A percentile compares a stretch with the other conserved stretches of the same genome.
phyloP scores from a whole-genome alignment of 2,888 invertebrate genomes.

The Anorthoa munda region DNA sequence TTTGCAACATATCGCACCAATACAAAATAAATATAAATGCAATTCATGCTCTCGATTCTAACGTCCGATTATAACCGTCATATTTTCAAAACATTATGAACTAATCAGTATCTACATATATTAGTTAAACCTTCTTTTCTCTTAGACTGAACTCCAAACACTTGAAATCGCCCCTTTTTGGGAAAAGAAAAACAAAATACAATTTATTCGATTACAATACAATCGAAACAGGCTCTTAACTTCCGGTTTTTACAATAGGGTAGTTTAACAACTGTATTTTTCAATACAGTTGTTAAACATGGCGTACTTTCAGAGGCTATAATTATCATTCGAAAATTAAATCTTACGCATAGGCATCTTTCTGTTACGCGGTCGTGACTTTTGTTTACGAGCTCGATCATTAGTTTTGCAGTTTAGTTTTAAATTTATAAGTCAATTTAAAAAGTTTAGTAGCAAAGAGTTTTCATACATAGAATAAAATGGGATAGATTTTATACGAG shows the following conservation, averaged over 20 bases:
- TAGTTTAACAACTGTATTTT: no score
- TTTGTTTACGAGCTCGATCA: no score
- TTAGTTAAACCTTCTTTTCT: slow-evolving; percentile 16
- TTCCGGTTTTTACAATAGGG: not conserved
- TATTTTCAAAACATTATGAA: slow-evolving; percentile 42
- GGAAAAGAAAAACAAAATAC: slow-evolving; percentile 4
- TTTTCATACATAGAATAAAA: no score
- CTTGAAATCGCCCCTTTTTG: slow-evolving; percentile 9
- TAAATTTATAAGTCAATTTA: no score
- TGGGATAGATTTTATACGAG: no score
- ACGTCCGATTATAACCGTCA: slow-evolving; percentile 76
- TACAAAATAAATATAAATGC: slow-evolving; percentile 85
- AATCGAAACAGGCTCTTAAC: not conserved
- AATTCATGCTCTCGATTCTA: slow-evolving; percentile 75
- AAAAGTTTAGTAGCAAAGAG: no score
- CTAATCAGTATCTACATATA: slow-evolving; percentile 68
- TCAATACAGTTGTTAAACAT: no score
- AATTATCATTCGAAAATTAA: no score
- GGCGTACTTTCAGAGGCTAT: no score
- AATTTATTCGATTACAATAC: not conserved
- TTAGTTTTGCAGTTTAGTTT: no score
- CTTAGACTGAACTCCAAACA: slow-evolving; percentile 40
- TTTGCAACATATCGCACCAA: slow-evolving; percentile 70
- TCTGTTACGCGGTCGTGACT: no score
- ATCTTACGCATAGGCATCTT: no score